A percentile compares a stretch with the other conserved stretches of the same genome.
Evolutionary conservation across 1,140 invertebrate species (phyloP).

Genomic region (Plectrocnemia conspersa): DNA sequence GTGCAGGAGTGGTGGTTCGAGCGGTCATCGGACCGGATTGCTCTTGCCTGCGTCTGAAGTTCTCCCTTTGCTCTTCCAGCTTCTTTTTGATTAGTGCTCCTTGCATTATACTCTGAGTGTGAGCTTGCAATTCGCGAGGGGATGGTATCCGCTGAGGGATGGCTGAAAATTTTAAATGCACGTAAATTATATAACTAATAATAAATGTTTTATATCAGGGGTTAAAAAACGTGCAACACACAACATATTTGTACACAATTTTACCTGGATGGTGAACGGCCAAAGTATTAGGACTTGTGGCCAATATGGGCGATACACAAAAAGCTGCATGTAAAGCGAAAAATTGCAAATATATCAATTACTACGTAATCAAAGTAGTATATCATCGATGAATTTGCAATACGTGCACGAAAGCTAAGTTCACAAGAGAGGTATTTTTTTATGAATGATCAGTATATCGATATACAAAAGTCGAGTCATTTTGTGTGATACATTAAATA

Average conservation of each 20-base stretch:
- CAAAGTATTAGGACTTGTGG: slow-evolving; percentile 59
- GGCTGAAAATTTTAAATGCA: slow-evolving; percentile 42
- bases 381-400: too few species aligned
- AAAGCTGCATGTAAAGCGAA: slow-evolving; percentile 56
- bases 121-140: slow-evolving; percentile 73
- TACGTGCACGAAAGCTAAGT: too few species aligned
- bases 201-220: slow-evolving; percentile 5
- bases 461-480: too few species aligned
- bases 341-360: too few species aligned
- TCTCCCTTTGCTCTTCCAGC: slow-evolving; percentile 78
- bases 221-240: neutral
- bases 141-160: slow-evolving; percentile 71
- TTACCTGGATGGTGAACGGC: slow-evolving; percentile 59
- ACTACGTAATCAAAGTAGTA: too few species aligned
- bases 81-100: slow-evolving; percentile 79
- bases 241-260: slow-evolving; percentile 1
- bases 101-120: slow-evolving; percentile 80
- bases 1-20: slow-evolving; percentile 28
- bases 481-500: too few species aligned
- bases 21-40: slow-evolving; percentile 31
- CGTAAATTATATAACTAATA: slow-evolving; percentile 9
- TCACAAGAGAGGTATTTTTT: too few species aligned
- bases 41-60: slow-evolving; percentile 73
- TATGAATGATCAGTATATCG: too few species aligned
- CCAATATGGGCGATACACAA: slow-evolving; percentile 63